Percentiles rank a stretch among this genome's conserved stretches.
Conservation (phyloP, 2,113 vertebrate species). For the Hippocampus mohnikei region DNA sequence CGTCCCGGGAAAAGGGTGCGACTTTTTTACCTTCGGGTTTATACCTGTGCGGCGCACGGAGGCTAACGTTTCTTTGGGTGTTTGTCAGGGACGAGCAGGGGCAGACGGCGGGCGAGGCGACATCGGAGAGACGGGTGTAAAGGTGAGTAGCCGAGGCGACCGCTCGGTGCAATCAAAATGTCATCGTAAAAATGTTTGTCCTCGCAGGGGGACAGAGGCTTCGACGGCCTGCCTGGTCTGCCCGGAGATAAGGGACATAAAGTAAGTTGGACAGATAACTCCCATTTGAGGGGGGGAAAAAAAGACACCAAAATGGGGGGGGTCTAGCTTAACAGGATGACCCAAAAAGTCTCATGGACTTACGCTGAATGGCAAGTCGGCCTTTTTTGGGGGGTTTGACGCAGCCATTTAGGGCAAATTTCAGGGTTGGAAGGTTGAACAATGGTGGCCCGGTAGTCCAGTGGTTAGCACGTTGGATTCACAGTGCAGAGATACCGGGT, state of each 20-base stretch:
- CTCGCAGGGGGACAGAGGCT: conserved; percentile 88
- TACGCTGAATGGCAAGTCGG: too few relatives aligned
- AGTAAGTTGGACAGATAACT: conserved; percentile 37
- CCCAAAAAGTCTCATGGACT: not conserved
- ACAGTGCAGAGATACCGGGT: too few relatives aligned
- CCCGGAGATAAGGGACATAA: conserved; percentile 74
- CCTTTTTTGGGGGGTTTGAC: too few relatives aligned
- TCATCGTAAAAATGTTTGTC: not conserved
- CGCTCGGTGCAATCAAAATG: not conserved
- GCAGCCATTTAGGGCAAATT: too few relatives aligned
- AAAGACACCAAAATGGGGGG: too few relatives aligned
- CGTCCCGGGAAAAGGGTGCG: conserved; percentile 68
- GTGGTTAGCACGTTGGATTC: too few relatives aligned
- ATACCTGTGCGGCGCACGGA: not conserved
- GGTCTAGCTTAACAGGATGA: not conserved
- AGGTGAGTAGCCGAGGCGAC: conserved; percentile 70
- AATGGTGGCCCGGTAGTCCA: too few relatives aligned
- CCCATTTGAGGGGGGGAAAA: too few relatives aligned
- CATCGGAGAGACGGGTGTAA: conserved; percentile 86
- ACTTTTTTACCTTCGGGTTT: not conserved
- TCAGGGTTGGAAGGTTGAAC: too few relatives aligned
- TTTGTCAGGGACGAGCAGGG: conserved; percentile 82
- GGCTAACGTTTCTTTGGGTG: conserved; percentile 11
- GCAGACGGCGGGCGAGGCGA: conserved; percentile 87
- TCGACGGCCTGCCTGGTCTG: conserved; percentile 91